Evolutionary conservation across 2,888 invertebrate genomes (phyloP), one percentile per base, ranked within the genome.

Genomic region (Syrphus vitripennis): DNA sequence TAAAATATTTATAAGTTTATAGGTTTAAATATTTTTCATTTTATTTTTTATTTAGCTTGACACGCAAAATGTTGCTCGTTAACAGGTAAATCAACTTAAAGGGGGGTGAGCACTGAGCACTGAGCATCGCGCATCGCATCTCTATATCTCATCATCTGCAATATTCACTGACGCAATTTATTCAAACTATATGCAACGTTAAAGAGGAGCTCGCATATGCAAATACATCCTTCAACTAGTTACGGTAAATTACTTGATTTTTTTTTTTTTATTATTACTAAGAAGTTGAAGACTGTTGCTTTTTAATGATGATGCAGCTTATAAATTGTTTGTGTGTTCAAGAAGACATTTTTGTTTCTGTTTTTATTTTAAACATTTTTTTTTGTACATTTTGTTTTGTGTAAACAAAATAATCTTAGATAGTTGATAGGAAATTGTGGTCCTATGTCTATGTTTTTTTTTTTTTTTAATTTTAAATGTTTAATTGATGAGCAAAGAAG

Each of bases 201-300:
- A n/a, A 61, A 70, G 59, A 55, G 50, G 72, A 59, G 72, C 45
- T 86, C 40, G 42, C 4, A 50, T 86, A 86, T 86, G 86, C 82
- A 86, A 86, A 86, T 86, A 34, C 67, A 86, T 86, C 86, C 86
- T 86, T 86, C 77, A 86, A 86, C 77, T 81, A 86, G 84, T 86
- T 77, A 81, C 72, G 61, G 75, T 65, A 65, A 65, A 65, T 65
- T 65, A 65, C 65, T 65, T 65, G 65, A 65, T 45, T 65, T 45
- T 65, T 31, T 26, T 42, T 31, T 57, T 31, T 9, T 45, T 45
- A 24, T 34, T 48, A 42, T 42, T 42, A 6, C 6, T 29, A 65
- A 45, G 29, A n/a, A n/a, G n/a, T n/a, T 65, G 65, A 45, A 65
- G 42, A 65, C 31, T 45, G 45, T 31, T 45, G 42, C 3, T 45